Percentiles rank a stretch among this genome's conserved stretches.
Evolutionary conservation across 2,797 vertebrate species (phyloP).

Genomic region (Philypnodon macrostomus): DNA sequence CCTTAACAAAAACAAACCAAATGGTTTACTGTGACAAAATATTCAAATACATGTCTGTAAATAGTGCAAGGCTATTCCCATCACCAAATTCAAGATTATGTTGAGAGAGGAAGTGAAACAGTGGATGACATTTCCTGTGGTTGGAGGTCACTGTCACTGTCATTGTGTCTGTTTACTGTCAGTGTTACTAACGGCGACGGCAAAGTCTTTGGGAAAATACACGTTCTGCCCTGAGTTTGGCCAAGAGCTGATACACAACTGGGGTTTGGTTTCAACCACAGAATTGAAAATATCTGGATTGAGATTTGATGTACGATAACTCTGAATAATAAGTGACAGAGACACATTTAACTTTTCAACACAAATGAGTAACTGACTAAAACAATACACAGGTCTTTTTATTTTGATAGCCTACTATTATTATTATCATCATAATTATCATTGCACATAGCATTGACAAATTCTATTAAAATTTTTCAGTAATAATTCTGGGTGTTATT

Average conservation of each 20-base stretch:
- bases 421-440: too few relatives aligned
- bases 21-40: background rate
- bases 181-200: slow-evolving; percentile 52
- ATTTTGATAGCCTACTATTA: too few relatives aligned
- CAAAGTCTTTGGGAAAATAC: slow-evolving; percentile 70
- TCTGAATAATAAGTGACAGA: background rate
- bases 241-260: background rate
- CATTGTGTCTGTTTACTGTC: slow-evolving; percentile 71
- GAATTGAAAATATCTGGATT: background rate
- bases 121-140: slow-evolving; percentile 64
- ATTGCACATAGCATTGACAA: too few relatives aligned
- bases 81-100: slow-evolving; percentile 24
- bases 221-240: slow-evolving; percentile 40
- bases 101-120: slow-evolving; percentile 76
- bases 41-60: slow-evolving; percentile 26
- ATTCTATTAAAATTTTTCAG: too few relatives aligned
- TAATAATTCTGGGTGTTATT: too few relatives aligned
- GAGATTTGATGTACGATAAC: background rate
- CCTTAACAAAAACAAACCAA: too few relatives aligned
- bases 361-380: too few relatives aligned
- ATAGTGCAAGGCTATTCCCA: slow-evolving; percentile 18
- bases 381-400: too few relatives aligned
- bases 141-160: slow-evolving; percentile 43
- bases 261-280: slow-evolving; percentile 10
- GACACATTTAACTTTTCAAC: too few relatives aligned